Evolutionary conservation across 2,113 vertebrate genomes (phyloP).

Genomic region (Mastomys coucha): DNA sequence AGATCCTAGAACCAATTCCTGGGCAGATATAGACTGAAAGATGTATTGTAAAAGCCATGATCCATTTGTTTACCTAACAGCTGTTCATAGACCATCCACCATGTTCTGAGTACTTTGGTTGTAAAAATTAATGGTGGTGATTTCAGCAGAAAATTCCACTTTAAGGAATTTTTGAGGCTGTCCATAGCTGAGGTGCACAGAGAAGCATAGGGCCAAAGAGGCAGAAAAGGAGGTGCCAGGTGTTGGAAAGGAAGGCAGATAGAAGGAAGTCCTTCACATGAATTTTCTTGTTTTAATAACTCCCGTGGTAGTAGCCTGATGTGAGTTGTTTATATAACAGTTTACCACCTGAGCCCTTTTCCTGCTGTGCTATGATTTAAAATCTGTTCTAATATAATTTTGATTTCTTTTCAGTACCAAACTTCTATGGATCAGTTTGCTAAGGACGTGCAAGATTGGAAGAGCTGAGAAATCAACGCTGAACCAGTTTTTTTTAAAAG

Average conservation of each 20-base stretch:
- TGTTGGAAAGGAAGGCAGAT: not conserved
- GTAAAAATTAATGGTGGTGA: not conserved
- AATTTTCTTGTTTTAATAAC: not conserved
- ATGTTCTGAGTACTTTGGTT: not conserved
- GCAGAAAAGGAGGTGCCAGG: not conserved
- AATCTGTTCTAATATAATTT: conserved; percentile 50
- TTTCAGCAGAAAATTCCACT: conserved; percentile 14
- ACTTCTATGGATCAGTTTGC: conserved; percentile 66
- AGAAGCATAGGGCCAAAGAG: no score
- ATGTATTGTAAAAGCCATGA: not conserved
- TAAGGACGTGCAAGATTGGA: conserved; percentile 62
- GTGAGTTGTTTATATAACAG: not conserved
- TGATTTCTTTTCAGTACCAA: conserved; percentile 71
- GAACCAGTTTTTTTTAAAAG: conserved; percentile 31
- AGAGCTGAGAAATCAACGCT: conserved; percentile 55
- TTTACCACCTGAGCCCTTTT: not conserved
- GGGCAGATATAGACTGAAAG: not conserved
- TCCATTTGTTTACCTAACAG: not conserved
- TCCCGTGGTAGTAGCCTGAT: not conserved
- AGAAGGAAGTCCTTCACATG: not conserved
- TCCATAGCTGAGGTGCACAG: not conserved
- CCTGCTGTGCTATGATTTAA: not conserved
- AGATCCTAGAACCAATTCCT: no score
- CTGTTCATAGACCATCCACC: not conserved
- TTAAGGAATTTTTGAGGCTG: not conserved